Conservation (phyloP, 2,113 vertebrate genomes). For the Gorilla gorilla region DNA sequence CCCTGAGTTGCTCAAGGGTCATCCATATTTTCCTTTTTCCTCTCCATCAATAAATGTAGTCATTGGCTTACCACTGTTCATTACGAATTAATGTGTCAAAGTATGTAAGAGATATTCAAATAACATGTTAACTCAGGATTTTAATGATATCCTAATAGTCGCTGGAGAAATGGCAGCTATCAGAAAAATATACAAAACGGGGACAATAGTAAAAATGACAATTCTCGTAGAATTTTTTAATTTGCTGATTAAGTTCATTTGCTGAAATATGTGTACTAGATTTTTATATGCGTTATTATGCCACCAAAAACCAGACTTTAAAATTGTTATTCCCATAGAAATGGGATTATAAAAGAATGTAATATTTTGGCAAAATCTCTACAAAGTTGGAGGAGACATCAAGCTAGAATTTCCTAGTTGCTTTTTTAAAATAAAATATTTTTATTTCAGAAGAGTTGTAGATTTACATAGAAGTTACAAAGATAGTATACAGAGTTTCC, state of each 20-base stretch:
- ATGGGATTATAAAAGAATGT: not conserved
- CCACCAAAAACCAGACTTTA: not conserved
- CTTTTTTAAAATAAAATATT: not conserved
- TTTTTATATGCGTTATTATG: not conserved
- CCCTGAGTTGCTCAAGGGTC: not conserved
- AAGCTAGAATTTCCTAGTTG: not conserved
- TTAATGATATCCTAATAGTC: not conserved
- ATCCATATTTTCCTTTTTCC: not conserved
- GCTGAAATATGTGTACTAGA: not conserved
- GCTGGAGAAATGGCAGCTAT: not conserved
- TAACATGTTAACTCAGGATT: not conserved
- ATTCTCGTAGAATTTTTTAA: not conserved
- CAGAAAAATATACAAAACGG: not conserved
- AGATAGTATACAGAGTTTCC: not conserved
- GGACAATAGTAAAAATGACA: not conserved
- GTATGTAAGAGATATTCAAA: not conserved
- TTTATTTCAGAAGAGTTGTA: not conserved
- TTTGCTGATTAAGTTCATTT: not conserved
- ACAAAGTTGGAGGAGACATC: not conserved
- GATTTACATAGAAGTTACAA: not conserved
- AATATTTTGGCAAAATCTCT: not conserved
- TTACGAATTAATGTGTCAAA: not conserved
- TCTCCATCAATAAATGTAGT: not conserved
- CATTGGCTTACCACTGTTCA: not conserved
- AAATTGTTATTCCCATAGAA: not conserved